A percentile compares a stretch with the other conserved stretches of the same genome.
Evolutionary conservation across 2,113 vertebrate genomes (phyloP).

Genomic region (Climacteris rufus): DNA sequence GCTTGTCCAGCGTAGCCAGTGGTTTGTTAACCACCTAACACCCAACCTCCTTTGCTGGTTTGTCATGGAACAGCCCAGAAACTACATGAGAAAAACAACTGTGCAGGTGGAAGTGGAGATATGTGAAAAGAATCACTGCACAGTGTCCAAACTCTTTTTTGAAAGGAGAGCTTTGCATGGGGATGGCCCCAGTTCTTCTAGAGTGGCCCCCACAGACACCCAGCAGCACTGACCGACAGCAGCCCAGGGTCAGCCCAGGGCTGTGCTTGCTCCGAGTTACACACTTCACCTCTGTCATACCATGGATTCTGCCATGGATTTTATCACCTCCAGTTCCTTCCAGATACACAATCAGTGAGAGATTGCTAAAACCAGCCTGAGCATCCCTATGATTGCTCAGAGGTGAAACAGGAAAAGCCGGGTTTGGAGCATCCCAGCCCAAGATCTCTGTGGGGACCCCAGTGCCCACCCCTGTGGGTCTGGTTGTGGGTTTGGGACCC

Average conservation of each 20-base stretch:
- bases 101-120: neutral
- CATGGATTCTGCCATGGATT: neutral
- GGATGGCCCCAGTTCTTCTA: neutral
- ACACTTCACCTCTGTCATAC: neutral
- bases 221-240: rapidly evolving
- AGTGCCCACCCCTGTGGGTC: neutral
- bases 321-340: neutral
- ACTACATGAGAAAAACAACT: neutral
- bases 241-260: rapidly evolving
- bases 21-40: neutral
- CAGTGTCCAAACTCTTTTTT: neutral
- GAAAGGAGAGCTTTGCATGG: neutral
- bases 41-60: rapidly evolving
- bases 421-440: neutral
- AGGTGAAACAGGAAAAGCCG: neutral
- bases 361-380: neutral
- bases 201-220: neutral
- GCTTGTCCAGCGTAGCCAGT: neutral
- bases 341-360: neutral
- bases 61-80: neutral
- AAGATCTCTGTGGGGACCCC: neutral
- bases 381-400: neutral
- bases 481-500: neutral
- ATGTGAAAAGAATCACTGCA: rapidly evolving
- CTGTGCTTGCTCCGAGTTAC: neutral